Evolutionary conservation across 2,888 invertebrate genomes (phyloP).

Genomic region (Morinoia aosen): DNA sequence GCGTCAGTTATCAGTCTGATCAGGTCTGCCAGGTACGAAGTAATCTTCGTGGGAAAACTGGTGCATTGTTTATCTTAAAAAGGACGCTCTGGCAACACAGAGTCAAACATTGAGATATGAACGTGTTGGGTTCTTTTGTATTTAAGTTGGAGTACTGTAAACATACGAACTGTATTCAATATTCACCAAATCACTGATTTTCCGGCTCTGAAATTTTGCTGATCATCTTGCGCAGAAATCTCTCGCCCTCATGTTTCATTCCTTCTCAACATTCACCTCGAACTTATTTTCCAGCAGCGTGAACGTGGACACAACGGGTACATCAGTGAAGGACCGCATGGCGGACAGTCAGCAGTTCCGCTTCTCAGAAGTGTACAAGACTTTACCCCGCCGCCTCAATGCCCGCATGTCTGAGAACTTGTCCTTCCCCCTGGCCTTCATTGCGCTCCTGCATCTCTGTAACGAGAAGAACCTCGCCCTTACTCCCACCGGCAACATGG

Average conservation of each 20-base stretch:
- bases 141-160: too few species aligned
- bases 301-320: neutral
- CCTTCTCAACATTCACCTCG: neutral
- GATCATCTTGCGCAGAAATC: neutral
- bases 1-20: too few species aligned
- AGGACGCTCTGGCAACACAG: too few species aligned
- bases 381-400: conserved; percentile 76
- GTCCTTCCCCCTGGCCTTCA: conserved; percentile 83
- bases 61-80: too few species aligned
- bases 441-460: conserved; percentile 85
- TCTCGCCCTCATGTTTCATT: neutral
- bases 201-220: too few species aligned
- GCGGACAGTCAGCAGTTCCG: conserved; percentile 68
- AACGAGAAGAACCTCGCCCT: conserved; percentile 81
- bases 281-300: neutral
- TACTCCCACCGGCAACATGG: conserved; percentile 54
- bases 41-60: too few species aligned
- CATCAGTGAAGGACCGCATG: conserved; percentile 36
- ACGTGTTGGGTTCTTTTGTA: too few species aligned
- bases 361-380: conserved; percentile 76
- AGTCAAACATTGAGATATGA: too few species aligned
- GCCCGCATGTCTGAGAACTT: conserved; percentile 80
- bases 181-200: too few species aligned
- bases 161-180: too few species aligned
- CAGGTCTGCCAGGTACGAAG: too few species aligned